Evolutionary conservation across 92 coral and sea anemone species (phyloP), one percentile per base, ranked within the genome.

Genomic region (Pocillopora grandis): DNA sequence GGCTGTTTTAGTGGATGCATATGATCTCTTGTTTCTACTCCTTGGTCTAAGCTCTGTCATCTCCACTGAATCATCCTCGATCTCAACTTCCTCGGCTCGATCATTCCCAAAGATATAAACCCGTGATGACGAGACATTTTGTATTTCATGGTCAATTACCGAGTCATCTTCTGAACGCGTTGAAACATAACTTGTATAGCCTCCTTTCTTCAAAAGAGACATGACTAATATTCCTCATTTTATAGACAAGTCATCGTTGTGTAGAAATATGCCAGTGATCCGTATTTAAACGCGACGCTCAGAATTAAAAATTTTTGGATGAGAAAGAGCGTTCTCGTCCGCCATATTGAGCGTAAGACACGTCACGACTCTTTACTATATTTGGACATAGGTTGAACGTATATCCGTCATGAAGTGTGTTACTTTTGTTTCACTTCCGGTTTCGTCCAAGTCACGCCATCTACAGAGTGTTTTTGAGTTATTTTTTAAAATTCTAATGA

Each of bases 21-120:
- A 71, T 14, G 80, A 77, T 33, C 79, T 85, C 86, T 85, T 89
- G 72, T 72, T 74, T 82, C 77, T 91, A 72, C 92, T 89, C 90
- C 99, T 89, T 49, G 99, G 89, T 58, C 99, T 97, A 76, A 96
- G 72, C 80, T 96, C 94, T 27, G 96, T 90, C 95, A 96, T 84
- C 75, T 94, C 98, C 72, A 88, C 37, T n/a, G 90, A 84, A 14
- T 83, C 79, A 82, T 95, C 96, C 49, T 94, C 98, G 31, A 84
- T 72, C 10, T 87, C 86, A 37, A 92, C 63, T 62, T 94, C 97
- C 63, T 85, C 90, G 11, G 96, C 79, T 16, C 86, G 81, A 88
- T 91, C 94, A 86, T 94, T 81, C 88, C 98, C 99, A 80, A 96
- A 96, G 58, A 96, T 90, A 82, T 96, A 96, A 19, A 96, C 97